phyloP scores from a whole-genome alignment of 2,888 invertebrate species.

The Dicycla oo region DNA sequence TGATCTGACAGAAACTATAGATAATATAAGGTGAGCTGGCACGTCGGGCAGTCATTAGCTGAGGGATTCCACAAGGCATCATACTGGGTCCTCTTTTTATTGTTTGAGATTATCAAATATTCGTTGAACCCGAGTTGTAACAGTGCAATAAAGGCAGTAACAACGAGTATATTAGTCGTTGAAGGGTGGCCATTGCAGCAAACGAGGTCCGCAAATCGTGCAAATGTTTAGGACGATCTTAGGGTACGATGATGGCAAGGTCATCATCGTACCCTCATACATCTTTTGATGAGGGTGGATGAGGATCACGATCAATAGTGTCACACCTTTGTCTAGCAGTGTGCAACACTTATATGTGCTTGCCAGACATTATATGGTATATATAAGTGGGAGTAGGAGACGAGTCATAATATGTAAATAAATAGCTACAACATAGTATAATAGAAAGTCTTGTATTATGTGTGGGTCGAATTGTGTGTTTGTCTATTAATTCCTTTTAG shows the following conservation, averaged over 20 bases:
- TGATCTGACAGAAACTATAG: background rate
- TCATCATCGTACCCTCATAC: too few species aligned
- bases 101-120: background rate
- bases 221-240: background rate
- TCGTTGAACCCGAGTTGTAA: background rate
- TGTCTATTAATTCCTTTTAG: background rate
- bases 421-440: constrained; percentile 17
- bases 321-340: background rate
- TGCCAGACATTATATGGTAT: background rate
- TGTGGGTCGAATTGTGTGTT: background rate
- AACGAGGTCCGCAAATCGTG: too few species aligned
- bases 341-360: constrained; percentile 4
- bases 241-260: too few species aligned
- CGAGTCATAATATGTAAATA: constrained; percentile 13
- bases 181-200: too few species aligned
- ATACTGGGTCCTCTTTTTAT: constrained; percentile 3
- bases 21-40: too few species aligned
- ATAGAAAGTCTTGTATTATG: constrained; percentile 11
- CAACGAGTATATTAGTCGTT: background rate
- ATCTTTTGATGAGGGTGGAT: too few species aligned
- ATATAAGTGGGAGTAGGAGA: background rate
- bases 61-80: constrained; percentile 18
- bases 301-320: background rate
- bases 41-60: background rate
- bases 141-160: background rate